Percentiles rank a stretch among this genome's conserved stretches.
phyloP scores from a whole-genome alignment of 2,113 vertebrate species.

The Machaerirhynchus nigripectus region DNA sequence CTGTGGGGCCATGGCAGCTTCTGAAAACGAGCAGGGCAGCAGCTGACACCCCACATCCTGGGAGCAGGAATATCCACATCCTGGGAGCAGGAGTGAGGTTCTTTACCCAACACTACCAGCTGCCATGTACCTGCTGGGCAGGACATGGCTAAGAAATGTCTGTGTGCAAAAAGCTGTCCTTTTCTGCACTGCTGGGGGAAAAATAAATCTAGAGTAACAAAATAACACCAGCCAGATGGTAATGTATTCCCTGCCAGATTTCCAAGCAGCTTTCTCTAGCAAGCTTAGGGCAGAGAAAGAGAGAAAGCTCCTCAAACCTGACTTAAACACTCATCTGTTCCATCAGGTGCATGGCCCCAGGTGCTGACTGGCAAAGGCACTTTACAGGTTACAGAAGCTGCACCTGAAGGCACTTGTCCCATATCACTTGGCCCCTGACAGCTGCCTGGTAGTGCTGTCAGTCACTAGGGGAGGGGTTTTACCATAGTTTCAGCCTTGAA shows the following conservation, averaged over 20 bases:
- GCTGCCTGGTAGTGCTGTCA: neutral
- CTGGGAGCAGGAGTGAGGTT: neutral
- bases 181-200: neutral
- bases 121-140: neutral
- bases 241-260: constrained; percentile 18
- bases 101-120: neutral
- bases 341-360: neutral
- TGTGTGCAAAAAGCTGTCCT: neutral
- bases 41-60: neutral
- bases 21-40: neutral
- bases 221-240: constrained; percentile 20
- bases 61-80: neutral
- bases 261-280: neutral
- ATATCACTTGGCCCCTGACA: neutral
- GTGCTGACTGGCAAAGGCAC: neutral
- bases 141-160: neutral
- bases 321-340: neutral
- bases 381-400: neutral
- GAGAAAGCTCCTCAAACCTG: neutral
- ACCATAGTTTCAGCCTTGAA: neutral
- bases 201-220: neutral
- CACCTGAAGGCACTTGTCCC: neutral
- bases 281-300: neutral
- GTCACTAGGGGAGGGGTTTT: neutral
- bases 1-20: neutral